These are phyloP conservation scores for Opisthograptis luteolata DNA, from an alignment of 2,888 invertebrate genomes.

Conservation along the genomic window DNA sequence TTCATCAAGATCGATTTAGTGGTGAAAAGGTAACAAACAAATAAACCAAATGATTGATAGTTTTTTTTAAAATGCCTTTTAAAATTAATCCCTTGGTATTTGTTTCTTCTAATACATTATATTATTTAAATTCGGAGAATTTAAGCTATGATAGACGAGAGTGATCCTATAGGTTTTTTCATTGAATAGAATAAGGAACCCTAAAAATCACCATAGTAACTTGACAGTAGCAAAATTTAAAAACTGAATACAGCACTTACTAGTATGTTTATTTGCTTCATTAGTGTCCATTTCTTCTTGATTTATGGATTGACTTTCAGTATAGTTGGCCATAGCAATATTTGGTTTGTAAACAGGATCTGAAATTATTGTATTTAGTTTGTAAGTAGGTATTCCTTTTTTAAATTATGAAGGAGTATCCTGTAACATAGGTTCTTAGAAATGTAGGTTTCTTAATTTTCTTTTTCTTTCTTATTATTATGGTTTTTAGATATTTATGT, in stretches of 20 bases:
- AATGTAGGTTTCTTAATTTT: background rate
- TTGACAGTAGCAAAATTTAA: background rate
- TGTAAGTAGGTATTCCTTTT: too few relatives aligned
- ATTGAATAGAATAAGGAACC: background rate
- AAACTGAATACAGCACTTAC: constrained; percentile 30
- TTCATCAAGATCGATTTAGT: too few relatives aligned
- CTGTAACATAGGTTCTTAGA: background rate
- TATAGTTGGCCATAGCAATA: constrained; percentile 51
- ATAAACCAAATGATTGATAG: too few relatives aligned
- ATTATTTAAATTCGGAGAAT: too few relatives aligned
- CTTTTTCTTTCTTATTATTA: background rate
- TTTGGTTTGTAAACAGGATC: constrained; percentile 56
- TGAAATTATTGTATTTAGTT: too few relatives aligned
- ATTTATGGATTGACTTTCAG: constrained; percentile 46
- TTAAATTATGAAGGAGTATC: too few relatives aligned
- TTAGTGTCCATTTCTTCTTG: constrained; percentile 46
- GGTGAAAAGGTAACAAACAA: too few relatives aligned
- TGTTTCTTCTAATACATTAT: too few relatives aligned
- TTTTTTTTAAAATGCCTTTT: too few relatives aligned
- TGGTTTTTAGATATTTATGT: constrained; percentile 45
- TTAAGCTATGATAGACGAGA: too few relatives aligned
- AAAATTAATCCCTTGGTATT: too few relatives aligned
- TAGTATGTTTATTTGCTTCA: constrained; percentile 63
- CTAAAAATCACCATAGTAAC: background rate
- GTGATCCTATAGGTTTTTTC: too few relatives aligned